Conservation (phyloP, 2,888 invertebrate species). For the Eledona agricola region DNA sequence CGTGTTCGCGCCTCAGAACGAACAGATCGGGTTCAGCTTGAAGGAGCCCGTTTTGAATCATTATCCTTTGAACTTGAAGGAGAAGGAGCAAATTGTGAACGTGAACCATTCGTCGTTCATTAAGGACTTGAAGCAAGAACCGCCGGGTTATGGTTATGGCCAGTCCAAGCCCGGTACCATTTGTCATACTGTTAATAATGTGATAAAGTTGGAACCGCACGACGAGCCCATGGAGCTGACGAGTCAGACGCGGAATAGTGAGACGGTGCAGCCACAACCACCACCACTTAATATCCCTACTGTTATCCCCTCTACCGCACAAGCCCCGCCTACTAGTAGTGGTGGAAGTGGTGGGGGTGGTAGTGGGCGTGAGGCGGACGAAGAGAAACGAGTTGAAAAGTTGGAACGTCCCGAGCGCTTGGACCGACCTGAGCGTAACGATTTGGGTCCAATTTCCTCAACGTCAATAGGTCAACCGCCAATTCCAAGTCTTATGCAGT, state of each 20-base stretch:
- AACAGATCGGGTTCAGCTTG: slow-evolving; percentile 52
- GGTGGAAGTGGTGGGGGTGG: slow-evolving; percentile 36
- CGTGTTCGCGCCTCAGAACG: slow-evolving; percentile 53
- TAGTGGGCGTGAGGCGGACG: slow-evolving; percentile 47
- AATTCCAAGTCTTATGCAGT: slow-evolving; percentile 67
- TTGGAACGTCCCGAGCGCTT: slow-evolving; percentile 55
- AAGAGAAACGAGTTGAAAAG: slow-evolving; percentile 48
- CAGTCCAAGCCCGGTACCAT: slow-evolving; percentile 40
- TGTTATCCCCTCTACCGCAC: slow-evolving; percentile 55
- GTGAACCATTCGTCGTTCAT: slow-evolving; percentile 53
- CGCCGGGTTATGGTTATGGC: slow-evolving; percentile 26
- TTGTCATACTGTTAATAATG: slow-evolving; percentile 42
- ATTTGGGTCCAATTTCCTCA: slow-evolving; percentile 39
- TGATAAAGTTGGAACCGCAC: slow-evolving; percentile 60
- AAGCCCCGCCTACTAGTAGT: slow-evolving; percentile 42
- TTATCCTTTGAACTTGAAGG: slow-evolving; percentile 52
- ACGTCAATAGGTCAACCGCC: slow-evolving; percentile 67
- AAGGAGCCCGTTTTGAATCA: slow-evolving; percentile 49
- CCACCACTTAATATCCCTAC: slow-evolving; percentile 59
- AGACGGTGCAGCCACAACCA: slow-evolving; percentile 46
- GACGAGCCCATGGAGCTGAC: slow-evolving; percentile 62
- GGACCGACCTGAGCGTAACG: slow-evolving; percentile 45
- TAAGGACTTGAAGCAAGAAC: slow-evolving; percentile 52
- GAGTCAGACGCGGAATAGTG: slow-evolving; percentile 46
- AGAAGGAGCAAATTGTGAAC: slow-evolving; percentile 55